A percentile compares a stretch with the other conserved stretches of the same genome.
Evolutionary conservation across 2,113 vertebrate genomes (phyloP).

Genomic region (Pavo muticus): DNA sequence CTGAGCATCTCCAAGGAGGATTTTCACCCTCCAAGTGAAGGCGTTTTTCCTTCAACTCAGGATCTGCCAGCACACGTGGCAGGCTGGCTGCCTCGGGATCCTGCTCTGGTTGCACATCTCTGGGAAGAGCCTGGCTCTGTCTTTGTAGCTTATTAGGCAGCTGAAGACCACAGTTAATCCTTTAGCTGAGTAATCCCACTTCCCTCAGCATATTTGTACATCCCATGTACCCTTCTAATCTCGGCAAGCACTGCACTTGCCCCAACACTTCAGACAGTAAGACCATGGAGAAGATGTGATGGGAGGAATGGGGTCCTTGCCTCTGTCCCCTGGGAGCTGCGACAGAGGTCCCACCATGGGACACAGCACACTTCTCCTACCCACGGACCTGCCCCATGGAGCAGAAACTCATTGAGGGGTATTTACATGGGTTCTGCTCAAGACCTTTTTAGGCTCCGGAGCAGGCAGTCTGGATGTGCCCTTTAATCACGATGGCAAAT

Average conservation of each 20-base stretch:
- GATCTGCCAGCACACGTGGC: not conserved
- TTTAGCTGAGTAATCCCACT: not conserved
- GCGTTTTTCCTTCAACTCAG: conserved; percentile 9
- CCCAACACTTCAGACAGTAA: not conserved
- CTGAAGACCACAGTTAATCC: not conserved
- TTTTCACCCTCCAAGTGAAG: conserved; percentile 46
- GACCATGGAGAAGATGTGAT: fast-evolving
- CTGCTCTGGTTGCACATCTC: not conserved
- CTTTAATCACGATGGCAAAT: conserved; percentile 14
- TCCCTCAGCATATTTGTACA: not conserved
- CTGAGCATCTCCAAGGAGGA: conserved; percentile 56
- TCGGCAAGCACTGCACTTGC: not conserved
- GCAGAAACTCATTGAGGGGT: not conserved
- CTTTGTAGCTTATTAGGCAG: not conserved
- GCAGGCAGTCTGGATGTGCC: not conserved
- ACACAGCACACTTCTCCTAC: not conserved
- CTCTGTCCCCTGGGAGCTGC: not conserved
- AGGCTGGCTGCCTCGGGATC: not conserved
- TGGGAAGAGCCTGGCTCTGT: not conserved
- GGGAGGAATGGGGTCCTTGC: not conserved
- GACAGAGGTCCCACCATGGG: not conserved
- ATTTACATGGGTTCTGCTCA: fast-evolving
- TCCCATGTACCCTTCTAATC: fast-evolving
- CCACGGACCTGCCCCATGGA: not conserved
- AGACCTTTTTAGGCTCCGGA: conserved; percentile 34